Evolutionary conservation across 2,888 invertebrate species (phyloP), one percentile per base, ranked within the genome.

Genomic region (Cenopis cana): DNA sequence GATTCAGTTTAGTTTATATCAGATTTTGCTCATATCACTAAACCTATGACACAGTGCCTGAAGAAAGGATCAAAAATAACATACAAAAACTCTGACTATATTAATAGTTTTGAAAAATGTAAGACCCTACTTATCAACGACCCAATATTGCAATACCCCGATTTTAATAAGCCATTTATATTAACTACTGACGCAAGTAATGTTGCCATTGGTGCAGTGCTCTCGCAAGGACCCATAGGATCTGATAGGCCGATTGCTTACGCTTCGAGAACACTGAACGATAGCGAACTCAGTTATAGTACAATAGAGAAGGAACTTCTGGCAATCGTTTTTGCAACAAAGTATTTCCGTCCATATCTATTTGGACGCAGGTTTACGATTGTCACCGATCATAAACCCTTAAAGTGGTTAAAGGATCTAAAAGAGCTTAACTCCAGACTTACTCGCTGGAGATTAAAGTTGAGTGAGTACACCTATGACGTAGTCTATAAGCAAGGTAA

Each of bases 321-420:
- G 8, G 69, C 69, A 12, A 59, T 70, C 33, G 57, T 66, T 3
- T 70, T 59, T 54, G 55, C 70, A 1, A 41, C 36, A 0, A 65
- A 70, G 55, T 67, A 76, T 56, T 82, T 66, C 59, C 68, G 81
- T 66, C 80, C 80, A 1, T 85, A 85, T 60, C 46, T 85, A 0
- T 82, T 79, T 55, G 85, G 85, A 10, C 74, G 73, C 20, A 78
- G 79, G 57, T 85, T 85, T 49, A 75, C 24, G 1, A 76, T 81
- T 18, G 3, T 49, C 12, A 67, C 67, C 1, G 67, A 57, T 17
- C 57, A 67, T 49, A 56, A 29, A 17, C 67, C 67, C 24, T 17
- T 57, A 10, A 17, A 57, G 12, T 57, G 57, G 57, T 8, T 57
- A 5, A 36, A 38, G 57, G 38, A 36, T 12, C 9, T 57, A 38